Conservation (phyloP, 2,797 vertebrate species). For the Gymnoscopelus microlampas region DNA sequence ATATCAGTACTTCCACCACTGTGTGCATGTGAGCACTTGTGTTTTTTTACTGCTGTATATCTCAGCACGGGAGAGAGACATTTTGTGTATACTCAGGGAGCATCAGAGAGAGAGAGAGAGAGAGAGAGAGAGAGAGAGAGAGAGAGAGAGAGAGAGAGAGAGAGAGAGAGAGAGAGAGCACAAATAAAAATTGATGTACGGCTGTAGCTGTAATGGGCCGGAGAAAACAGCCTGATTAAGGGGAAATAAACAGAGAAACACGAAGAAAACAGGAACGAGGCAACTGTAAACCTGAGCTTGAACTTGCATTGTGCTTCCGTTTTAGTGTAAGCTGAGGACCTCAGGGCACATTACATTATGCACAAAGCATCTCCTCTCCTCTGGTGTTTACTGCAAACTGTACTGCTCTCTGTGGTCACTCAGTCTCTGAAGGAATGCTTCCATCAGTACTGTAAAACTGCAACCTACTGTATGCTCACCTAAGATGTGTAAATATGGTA, state of each 20-base stretch:
- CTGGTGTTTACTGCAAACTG: too few relatives aligned
- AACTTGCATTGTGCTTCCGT: slow-evolving; percentile 24
- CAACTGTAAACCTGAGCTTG: slow-evolving; percentile 10
- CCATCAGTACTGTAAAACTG: too few relatives aligned
- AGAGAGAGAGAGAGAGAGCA: not conserved
- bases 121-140: not conserved
- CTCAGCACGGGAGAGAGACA: not conserved
- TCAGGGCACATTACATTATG: slow-evolving; percentile 8
- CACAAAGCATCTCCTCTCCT: not conserved
- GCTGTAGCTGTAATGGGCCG: slow-evolving; percentile 3
- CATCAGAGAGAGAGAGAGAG: not conserved
- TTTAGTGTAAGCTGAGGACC: not conserved
- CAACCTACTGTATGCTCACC: too few relatives aligned
- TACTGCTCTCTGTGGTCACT: too few relatives aligned
- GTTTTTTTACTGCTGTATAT: slow-evolving; percentile 8
- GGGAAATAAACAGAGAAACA: slow-evolving; percentile 15
- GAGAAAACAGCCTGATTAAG: slow-evolving; percentile 9
- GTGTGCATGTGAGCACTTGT: too few relatives aligned
- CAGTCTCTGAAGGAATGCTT: too few relatives aligned
- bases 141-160: not conserved
- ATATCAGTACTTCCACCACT: too few relatives aligned
- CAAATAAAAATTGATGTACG: slow-evolving; percentile 2
- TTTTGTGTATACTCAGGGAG: slow-evolving; percentile 22
- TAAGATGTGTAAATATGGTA: too few relatives aligned
- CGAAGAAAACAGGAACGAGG: not conserved